Conservation (phyloP, 2,888 invertebrate genomes). For the Parasteatoda lunata region DNA sequence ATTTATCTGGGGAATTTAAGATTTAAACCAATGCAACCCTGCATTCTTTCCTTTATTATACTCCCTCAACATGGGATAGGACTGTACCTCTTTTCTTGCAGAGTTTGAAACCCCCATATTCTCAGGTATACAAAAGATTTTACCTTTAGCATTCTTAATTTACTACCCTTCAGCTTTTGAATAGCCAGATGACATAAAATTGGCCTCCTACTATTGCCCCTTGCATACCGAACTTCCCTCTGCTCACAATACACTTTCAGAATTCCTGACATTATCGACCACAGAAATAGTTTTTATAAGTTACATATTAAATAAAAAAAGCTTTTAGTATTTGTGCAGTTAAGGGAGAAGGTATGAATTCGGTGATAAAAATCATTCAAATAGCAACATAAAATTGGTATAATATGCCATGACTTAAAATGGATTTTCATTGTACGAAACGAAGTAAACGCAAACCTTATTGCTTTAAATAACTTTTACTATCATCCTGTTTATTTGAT, state of each 20-base stretch:
- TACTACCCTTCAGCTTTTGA: constrained; percentile 46
- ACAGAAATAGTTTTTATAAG: neutral
- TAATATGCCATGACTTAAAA: neutral
- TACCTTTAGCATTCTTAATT: constrained; percentile 46
- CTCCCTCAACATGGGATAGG: neutral
- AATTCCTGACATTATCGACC: constrained; percentile 14
- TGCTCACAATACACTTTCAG: neutral
- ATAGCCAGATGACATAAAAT: constrained; percentile 25
- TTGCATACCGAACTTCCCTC: neutral
- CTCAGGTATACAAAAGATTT: constrained; percentile 17
- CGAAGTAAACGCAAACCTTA: too few relatives aligned
- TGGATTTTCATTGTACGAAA: too few relatives aligned
- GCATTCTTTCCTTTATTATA: neutral
- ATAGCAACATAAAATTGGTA: neutral
- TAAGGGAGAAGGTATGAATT: neutral
- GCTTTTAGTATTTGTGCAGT: neutral
- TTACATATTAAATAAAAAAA: neutral
- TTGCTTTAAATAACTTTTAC: too few relatives aligned
- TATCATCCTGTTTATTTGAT: too few relatives aligned
- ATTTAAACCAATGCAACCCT: neutral
- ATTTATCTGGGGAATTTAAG: neutral
- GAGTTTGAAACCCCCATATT: neutral
- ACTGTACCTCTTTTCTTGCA: neutral
- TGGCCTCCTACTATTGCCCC: constrained; percentile 10
- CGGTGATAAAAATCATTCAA: neutral